Base-by-base conservation (phyloP, 2,797 vertebrate genomes). In the Smutsia gigantea region DNA sequence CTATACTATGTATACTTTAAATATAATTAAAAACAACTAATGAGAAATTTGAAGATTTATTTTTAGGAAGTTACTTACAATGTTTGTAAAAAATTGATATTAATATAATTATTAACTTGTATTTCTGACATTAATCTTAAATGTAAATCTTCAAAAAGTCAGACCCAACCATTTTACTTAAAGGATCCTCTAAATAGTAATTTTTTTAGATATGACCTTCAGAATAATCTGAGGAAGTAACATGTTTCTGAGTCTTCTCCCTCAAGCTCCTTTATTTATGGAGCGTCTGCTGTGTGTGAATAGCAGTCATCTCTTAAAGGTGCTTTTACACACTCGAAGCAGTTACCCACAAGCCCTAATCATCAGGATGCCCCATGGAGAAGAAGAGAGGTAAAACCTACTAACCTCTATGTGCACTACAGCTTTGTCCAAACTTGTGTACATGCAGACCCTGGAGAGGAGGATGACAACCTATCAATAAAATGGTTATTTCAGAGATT, bases 221-320 rank as follows among this genome's bases (percentile, higher is more conserved):
- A 68, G 55, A 96, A 82, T 82, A 93, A 88, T 83, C 27, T 81
- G 25, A 71, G 21, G 49, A 96, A 85, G 59, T 74, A 64, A 57
- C 21, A 59, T 2, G 9, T 78, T 74, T 85, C 25, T 93, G 46
- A 57, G 29, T 71, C 23, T 78, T 84, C 11, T 69, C 5, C 14
- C 31, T 42, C 25, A 64, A 72, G 10, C 0, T 88, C 12, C 25
- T 57, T 8, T 4, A 89, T 61, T 79, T n/a, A 49, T 61, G 7
- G 25, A 85, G 8, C 13, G n/a, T 78, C 61, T 49, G n/a, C 17
- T 63, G 1, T 63, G 37, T 59, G 21, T 57, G 27, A 53, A 53
- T 53, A 84, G 21, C 42, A 89, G 17, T 68, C 23, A 82, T 72
- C 34, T 90, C 21, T 84, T 68, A 87, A 63, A 61, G 21, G 37